Evolutionary conservation across 2,797 vertebrate genomes (phyloP).

Genomic region (Catharus ustulatus): DNA sequence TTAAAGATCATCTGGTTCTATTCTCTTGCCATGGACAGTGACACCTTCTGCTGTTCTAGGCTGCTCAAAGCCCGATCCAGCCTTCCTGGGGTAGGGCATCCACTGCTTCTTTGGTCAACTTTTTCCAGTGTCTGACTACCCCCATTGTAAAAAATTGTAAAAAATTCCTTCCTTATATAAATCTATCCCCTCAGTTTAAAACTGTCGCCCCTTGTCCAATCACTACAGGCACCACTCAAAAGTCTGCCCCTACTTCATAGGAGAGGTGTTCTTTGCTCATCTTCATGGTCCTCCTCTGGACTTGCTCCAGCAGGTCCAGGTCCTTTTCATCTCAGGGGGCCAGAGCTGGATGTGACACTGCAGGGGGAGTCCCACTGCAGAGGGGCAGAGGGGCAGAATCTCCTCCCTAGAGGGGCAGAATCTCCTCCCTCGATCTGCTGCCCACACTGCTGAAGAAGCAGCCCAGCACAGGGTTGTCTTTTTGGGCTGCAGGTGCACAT

Average conservation of each 20-base stretch:
- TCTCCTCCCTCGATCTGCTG: accelerated
- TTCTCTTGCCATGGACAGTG: background rate
- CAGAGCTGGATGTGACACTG: background rate
- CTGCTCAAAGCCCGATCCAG: background rate
- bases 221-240: background rate
- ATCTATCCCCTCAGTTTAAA: background rate
- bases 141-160: background rate
- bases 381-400: background rate
- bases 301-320: background rate
- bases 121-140: background rate
- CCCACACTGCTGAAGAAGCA: background rate
- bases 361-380: background rate
- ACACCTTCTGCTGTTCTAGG: background rate
- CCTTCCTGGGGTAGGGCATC: background rate
- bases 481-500: background rate
- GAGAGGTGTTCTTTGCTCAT: background rate
- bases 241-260: accelerated
- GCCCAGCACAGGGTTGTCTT: accelerated
- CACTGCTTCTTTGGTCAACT: background rate
- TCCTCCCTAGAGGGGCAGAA: background rate
- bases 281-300: background rate
- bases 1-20: background rate
- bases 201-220: background rate
- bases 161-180: background rate
- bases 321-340: accelerated